A percentile compares a stretch with the other conserved stretches of the same genome.
Evolutionary conservation across 2,888 invertebrate genomes (phyloP).

Genomic region (Panzeria rudis): DNA sequence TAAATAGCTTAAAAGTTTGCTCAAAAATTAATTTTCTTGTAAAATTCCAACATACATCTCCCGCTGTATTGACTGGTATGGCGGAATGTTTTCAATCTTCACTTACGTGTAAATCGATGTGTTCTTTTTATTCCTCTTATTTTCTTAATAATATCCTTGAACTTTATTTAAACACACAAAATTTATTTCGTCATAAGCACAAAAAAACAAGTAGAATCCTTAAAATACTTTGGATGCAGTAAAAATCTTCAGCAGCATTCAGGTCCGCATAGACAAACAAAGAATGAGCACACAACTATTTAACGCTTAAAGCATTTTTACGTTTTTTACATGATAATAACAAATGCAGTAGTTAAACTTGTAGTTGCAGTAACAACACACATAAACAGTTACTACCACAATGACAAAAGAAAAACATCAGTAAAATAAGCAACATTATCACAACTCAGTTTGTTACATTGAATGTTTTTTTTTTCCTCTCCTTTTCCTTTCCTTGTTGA

Average conservation of each 20-base stretch:
- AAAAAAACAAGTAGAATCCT: slow-evolving; percentile 34
- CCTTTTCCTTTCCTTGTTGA: slow-evolving; percentile 9
- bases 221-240: slow-evolving; percentile 58
- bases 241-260: slow-evolving; percentile 26
- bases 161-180: slow-evolving; percentile 64
- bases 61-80: neutral
- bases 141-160: slow-evolving; percentile 60
- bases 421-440: slow-evolving; percentile 51
- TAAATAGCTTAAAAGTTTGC: too few relatives aligned
- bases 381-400: slow-evolving; percentile 8
- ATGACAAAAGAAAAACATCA: slow-evolving; percentile 11
- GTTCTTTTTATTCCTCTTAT: neutral
- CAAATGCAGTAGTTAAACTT: neutral
- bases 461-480: slow-evolving; percentile 24
- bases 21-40: neutral
- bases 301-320: slow-evolving; percentile 43
- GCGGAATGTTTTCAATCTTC: neutral
- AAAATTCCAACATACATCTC: slow-evolving; percentile 14
- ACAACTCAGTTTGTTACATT: slow-evolving; percentile 47
- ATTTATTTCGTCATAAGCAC: slow-evolving; percentile 49
- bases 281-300: slow-evolving; percentile 29
- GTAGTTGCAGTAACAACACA: neutral
- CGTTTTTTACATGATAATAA: slow-evolving; percentile 17
- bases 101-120: slow-evolving; percentile 12
- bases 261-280: slow-evolving; percentile 16